These are phyloP conservation scores for Flabesymbios commensalis DNA, from an alignment of 2,888 invertebrate species.

Conservation along the genomic window DNA sequence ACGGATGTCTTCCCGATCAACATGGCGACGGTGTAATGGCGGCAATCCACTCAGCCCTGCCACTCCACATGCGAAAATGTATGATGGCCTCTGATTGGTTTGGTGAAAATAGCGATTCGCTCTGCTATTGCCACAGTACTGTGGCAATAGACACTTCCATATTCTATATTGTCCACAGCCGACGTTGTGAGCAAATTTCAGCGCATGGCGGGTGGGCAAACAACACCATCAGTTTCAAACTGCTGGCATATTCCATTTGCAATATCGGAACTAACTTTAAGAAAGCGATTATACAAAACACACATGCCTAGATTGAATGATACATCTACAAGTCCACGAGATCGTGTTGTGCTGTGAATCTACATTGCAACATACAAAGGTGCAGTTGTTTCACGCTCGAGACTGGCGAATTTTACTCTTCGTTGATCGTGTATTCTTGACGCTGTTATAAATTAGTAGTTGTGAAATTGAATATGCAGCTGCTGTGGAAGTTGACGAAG, in stretches of 20 bases:
- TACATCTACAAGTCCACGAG: background rate
- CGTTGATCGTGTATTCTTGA: background rate
- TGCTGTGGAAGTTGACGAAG: background rate
- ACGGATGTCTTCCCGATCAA: no score
- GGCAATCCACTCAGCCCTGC: no score
- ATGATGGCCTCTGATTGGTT: no score
- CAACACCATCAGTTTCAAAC: background rate
- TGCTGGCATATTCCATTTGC: background rate
- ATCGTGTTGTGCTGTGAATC: background rate
- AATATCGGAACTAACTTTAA: background rate
- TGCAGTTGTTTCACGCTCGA: background rate
- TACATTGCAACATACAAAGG: background rate
- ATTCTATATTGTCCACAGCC: conserved; percentile 21
- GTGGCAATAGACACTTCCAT: no score
- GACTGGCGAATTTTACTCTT: background rate
- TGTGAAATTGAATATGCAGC: background rate
- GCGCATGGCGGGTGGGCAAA: conserved; percentile 7
- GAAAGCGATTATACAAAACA: background rate
- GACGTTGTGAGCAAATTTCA: conserved; percentile 4
- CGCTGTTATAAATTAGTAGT: background rate
- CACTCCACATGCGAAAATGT: no score
- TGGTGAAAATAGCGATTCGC: no score
- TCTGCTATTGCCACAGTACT: no score
- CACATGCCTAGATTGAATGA: background rate
- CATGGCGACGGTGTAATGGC: no score